Evolutionary conservation across 2,888 invertebrate genomes (phyloP).

Genomic region (Bursaphelenchus okinawaensis): DNA sequence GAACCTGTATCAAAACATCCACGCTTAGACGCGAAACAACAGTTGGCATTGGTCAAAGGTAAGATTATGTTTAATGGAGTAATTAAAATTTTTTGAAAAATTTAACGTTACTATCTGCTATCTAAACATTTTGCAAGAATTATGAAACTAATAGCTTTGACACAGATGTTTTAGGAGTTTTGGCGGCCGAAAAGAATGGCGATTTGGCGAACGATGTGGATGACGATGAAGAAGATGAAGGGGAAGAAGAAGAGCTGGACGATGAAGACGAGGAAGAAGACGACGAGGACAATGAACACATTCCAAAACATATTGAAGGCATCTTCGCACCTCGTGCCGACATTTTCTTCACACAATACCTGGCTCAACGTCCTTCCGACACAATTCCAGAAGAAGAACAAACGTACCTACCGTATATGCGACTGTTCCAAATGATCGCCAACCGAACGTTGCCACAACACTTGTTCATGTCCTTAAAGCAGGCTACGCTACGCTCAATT

Average conservation of each 20-base stretch:
- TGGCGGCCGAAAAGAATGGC: background rate
- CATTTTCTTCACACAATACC: slow-evolving; percentile 1
- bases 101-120: too few relatives aligned
- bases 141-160: too few relatives aligned
- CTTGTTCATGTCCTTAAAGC: slow-evolving; percentile 20
- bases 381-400: background rate
- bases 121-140: too few relatives aligned
- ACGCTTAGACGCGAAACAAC: background rate
- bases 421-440: background rate
- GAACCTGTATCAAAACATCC: slow-evolving; percentile 6
- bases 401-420: background rate
- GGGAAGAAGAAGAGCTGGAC: slow-evolving; percentile 1
- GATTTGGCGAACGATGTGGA: background rate
- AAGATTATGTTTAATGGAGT: background rate
- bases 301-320: background rate
- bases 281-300: background rate
- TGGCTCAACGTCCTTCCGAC: slow-evolving; percentile 4
- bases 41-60: background rate
- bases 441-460: slow-evolving; percentile 4
- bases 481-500: slow-evolving; percentile 27
- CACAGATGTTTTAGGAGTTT: background rate
- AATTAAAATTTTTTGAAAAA: too few relatives aligned
- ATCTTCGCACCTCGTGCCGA: slow-evolving; percentile 1
- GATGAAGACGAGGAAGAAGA: slow-evolving; percentile 3
- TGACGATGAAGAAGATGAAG: background rate